Evolutionary conservation across 2,888 invertebrate species (phyloP).

Genomic region (Mimas tiliae): DNA sequence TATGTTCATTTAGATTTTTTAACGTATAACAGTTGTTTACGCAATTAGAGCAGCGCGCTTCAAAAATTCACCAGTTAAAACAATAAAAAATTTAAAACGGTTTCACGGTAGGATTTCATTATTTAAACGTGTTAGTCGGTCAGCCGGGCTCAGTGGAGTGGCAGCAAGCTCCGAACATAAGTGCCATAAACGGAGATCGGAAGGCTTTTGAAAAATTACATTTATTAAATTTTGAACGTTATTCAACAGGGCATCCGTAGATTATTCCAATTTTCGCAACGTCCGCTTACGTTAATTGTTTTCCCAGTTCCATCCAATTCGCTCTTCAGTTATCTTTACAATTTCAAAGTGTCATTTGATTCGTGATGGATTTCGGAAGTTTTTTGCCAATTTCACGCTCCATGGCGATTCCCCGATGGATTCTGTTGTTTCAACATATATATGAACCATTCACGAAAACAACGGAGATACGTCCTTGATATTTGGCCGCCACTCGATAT

Average conservation of each 20-base stretch:
- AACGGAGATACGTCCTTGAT: slow-evolving; percentile 25
- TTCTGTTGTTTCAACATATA: slow-evolving; percentile 66
- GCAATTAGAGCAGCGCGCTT: slow-evolving; percentile 17
- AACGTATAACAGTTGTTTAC: slow-evolving; percentile 1
- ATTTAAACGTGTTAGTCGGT: slow-evolving; percentile 48
- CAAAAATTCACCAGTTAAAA: slow-evolving; percentile 17
- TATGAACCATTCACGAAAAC: slow-evolving; percentile 27
- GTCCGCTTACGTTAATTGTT: slow-evolving; percentile 73
- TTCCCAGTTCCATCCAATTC: slow-evolving; percentile 73
- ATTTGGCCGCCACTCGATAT: slow-evolving; percentile 17
- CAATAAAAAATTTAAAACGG: slow-evolving; percentile 13
- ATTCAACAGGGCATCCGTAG: slow-evolving; percentile 63
- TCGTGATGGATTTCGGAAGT: slow-evolving; percentile 80
- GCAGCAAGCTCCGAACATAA: slow-evolving; percentile 38
- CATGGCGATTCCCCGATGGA: slow-evolving; percentile 64
- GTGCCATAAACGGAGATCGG: slow-evolving; percentile 44
- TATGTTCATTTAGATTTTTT: slow-evolving; percentile 3
- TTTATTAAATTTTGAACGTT: slow-evolving; percentile 65
- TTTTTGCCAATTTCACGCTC: slow-evolving; percentile 82
- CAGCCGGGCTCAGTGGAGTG: slow-evolving; percentile 41
- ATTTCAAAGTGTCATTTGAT: slow-evolving; percentile 82
- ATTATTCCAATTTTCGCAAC: slow-evolving; percentile 78
- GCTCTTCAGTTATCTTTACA: slow-evolving; percentile 79
- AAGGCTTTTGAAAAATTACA: slow-evolving; percentile 63
- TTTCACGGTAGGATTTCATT: slow-evolving; percentile 35